phyloP scores from a whole-genome alignment of 1,140 invertebrate species.

The Drosophila pruinosa region DNA sequence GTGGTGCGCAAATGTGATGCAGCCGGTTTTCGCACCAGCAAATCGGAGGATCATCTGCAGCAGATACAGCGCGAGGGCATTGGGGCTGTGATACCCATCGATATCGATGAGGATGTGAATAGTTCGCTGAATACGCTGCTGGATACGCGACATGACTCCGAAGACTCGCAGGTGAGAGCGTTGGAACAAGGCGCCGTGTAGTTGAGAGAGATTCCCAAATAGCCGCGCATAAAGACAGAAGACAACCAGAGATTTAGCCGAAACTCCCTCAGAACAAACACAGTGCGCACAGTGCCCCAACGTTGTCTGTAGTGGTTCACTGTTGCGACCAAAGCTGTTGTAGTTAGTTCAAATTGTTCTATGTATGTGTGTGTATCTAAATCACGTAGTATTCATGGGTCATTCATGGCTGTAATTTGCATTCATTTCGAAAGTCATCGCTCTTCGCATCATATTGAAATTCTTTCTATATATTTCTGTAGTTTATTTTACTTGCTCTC shows the following conservation, averaged over 20 bases:
- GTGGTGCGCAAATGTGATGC: slow-evolving; percentile 79
- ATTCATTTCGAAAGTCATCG: background rate
- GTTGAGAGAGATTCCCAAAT: background rate
- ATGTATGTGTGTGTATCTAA: slow-evolving; percentile 1
- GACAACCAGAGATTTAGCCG: background rate
- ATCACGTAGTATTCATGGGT: slow-evolving; percentile 9
- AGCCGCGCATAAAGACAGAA: background rate
- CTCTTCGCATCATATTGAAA: background rate
- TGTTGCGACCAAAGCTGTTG: background rate
- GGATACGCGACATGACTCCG: slow-evolving; percentile 90
- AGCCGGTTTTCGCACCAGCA: slow-evolving; percentile 88
- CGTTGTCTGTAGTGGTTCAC: slow-evolving; percentile 7
- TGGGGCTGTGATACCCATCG: slow-evolving; percentile 90
- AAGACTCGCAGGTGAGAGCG: slow-evolving; percentile 82
- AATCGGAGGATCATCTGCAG: slow-evolving; percentile 94
- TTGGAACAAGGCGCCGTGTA: background rate
- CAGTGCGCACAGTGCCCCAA: slow-evolving; percentile 24
- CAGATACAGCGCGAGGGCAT: slow-evolving; percentile 83
- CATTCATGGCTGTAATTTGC: background rate
- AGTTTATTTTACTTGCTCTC: slow-evolving; percentile 6
- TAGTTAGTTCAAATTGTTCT: background rate
- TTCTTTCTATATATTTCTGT: background rate
- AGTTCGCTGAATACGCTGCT: slow-evolving; percentile 95
- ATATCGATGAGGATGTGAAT: slow-evolving; percentile 96
- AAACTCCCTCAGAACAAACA: slow-evolving; percentile 23